Base-by-base conservation (phyloP, 2,888 invertebrate species). In the Macaria liturata region DNA sequence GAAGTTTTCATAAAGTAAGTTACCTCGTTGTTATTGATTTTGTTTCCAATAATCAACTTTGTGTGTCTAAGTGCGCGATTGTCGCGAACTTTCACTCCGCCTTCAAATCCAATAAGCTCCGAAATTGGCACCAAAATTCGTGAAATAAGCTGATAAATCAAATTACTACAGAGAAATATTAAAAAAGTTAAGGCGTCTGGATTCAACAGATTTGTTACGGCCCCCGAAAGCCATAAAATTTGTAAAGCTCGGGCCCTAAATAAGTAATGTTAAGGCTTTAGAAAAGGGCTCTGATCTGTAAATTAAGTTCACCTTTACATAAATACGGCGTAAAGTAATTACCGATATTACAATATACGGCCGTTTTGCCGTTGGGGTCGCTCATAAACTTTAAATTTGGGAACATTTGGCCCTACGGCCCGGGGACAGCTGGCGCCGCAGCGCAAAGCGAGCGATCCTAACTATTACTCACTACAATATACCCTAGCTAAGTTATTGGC, bases 351-450 rank as follows among this genome's bases (percentile, higher is more conserved):
- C 66, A 66, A 66, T 68, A 63, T 76, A 76, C 67, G 71, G 65
- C 50, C 67, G 62, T 70, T 69, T 63, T 65, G 67, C 65, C 66
- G 62, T 60, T 65, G 57, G 72, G 77, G 72, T 68, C 74, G 76
- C 75, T 72, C 76, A 78, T 80, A 81, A 82, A 83, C 75, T 81
- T 83, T 78, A 80, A 80, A 79, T 77, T 80, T 79, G 70, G 75
- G 75, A 78, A 76, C 77, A 78, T 80, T 81, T 71, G 72, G 75
- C 76, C 78, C 76, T 81, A 76, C 77, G 74, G 74, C 66, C 71
- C 57, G 68, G 70, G 74, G 67, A 74, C 80, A 81, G 78, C 75
- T 80, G 78, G 76, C 79, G 67, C 71, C 57, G 58, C 64, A 73
- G 71, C 58, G 8, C 51, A 69, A 67, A 65, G 50, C 2, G 67